phyloP scores from a whole-genome alignment of 2,113 vertebrate species.

The Smithornis capensis region DNA sequence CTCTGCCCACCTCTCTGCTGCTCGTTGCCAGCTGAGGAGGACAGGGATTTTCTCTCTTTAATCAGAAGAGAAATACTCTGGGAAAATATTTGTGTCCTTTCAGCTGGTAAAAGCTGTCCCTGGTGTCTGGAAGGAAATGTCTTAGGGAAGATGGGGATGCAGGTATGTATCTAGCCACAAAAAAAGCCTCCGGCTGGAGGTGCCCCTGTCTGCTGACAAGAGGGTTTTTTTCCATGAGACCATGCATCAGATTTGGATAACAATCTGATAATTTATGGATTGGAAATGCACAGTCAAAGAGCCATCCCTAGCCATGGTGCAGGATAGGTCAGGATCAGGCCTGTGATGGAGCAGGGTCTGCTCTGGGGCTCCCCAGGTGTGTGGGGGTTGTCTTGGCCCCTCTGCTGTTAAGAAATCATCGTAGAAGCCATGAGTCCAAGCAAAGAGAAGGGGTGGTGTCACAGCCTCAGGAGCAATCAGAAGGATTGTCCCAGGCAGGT shows the following conservation, averaged over 20 bases:
- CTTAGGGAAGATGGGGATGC: rapidly evolving
- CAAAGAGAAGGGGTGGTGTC: not conserved
- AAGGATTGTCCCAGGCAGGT: not conserved
- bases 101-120: not conserved
- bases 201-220: not conserved
- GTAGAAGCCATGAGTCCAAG: rapidly evolving
- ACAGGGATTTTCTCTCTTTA: not conserved
- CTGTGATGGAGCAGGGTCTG: no score
- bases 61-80: not conserved
- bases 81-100: not conserved
- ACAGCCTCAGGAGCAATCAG: rapidly evolving
- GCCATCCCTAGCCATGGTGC: not conserved
- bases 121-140: not conserved
- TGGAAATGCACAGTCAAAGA: not conserved
- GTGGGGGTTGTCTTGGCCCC: rapidly evolving
- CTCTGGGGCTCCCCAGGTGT: not conserved
- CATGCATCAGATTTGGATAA: rapidly evolving
- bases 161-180: not conserved
- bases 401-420: rapidly evolving
- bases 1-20: not conserved
- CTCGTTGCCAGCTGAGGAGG: not conserved
- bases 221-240: rapidly evolving
- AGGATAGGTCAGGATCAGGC: not conserved
- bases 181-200: not conserved
- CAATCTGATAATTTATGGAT: not conserved